Percentiles rank a stretch among this genome's conserved stretches.
Conservation (phyloP, 2,888 invertebrate genomes). For the Sabatieria punctata region DNA sequence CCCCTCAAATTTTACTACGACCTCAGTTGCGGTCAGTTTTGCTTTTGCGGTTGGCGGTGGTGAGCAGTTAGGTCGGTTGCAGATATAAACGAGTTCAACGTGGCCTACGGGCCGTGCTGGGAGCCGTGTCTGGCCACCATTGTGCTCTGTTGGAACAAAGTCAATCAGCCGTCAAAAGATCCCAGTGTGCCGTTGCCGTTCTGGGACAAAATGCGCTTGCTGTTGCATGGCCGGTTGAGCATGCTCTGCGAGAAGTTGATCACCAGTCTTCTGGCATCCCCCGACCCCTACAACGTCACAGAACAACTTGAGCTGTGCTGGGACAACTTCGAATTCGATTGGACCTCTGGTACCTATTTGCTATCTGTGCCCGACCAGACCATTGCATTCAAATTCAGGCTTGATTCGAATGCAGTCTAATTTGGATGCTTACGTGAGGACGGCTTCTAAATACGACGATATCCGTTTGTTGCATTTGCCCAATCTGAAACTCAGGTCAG, state of each 20-base stretch:
- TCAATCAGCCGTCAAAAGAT: conserved; percentile 53
- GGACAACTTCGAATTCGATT: conserved; percentile 78
- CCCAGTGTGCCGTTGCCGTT: conserved; percentile 83
- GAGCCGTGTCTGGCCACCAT: conserved; percentile 69
- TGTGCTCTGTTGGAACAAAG: conserved; percentile 24
- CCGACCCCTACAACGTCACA: conserved; percentile 95
- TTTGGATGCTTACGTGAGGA: conserved; percentile 79
- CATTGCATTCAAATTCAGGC: not conserved
- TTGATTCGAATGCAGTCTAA: conserved; percentile 55
- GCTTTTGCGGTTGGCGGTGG: too few species aligned
- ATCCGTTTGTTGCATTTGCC: conserved; percentile 80
- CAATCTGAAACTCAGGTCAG: conserved; percentile 54
- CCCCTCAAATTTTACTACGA: conserved; percentile 94
- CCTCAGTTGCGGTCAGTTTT: conserved; percentile 57
- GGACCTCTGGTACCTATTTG: conserved; percentile 61
- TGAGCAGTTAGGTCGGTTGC: conserved; percentile 1
- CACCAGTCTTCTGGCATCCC: conserved; percentile 76
- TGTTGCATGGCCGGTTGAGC: conserved; percentile 78
- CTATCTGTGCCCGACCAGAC: conserved; percentile 2
- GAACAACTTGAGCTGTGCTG: conserved; percentile 97
- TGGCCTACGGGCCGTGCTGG: conserved; percentile 98
- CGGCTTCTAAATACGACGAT: conserved; percentile 97
- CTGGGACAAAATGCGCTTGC: conserved; percentile 87
- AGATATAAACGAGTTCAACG: conserved; percentile 47
- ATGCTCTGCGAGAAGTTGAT: conserved; percentile 61